Percentiles rank a stretch among this genome's conserved stretches.
phyloP scores from a whole-genome alignment of 2,797 vertebrate genomes.

The Alectoris magna region DNA sequence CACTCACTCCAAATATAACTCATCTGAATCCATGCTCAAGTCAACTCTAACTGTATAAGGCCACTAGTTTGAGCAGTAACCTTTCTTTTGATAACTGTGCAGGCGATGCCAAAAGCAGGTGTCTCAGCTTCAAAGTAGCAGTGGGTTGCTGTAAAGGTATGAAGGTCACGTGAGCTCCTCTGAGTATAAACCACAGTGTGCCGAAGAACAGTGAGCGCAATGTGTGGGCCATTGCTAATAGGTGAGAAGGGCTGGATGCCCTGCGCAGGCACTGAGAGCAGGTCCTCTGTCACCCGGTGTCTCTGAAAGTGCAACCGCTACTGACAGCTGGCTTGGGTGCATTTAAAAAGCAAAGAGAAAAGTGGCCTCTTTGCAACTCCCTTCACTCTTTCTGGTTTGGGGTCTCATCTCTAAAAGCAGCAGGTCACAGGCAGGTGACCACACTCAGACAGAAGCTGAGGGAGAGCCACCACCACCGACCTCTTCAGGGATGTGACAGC shows the following conservation, averaged over 20 bases:
- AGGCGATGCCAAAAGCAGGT: background rate
- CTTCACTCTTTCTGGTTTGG: background rate
- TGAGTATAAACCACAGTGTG: accelerated
- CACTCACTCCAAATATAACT: constrained; percentile 9
- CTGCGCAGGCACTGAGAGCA: background rate
- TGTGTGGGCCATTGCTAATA: background rate
- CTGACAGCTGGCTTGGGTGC: background rate
- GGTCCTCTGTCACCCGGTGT: background rate
- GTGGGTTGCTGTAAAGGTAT: background rate
- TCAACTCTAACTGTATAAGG: background rate
- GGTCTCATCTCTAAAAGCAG: background rate
- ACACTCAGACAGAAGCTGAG: background rate
- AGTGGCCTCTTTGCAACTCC: background rate
- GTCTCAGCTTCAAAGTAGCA: background rate
- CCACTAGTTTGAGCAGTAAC: background rate
- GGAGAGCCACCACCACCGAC: background rate
- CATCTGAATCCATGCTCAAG: background rate
- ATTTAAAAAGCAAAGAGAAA: background rate
- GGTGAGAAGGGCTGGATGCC: background rate
- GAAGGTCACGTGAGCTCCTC: background rate
- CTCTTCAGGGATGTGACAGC: background rate
- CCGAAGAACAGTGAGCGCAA: background rate
- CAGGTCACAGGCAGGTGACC: background rate
- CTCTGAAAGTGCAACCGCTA: background rate
- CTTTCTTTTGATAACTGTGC: background rate